Percentiles rank a stretch among this genome's conserved stretches.
phyloP scores from a whole-genome alignment of 2,888 invertebrate species.

The Drosophila ezoana region DNA sequence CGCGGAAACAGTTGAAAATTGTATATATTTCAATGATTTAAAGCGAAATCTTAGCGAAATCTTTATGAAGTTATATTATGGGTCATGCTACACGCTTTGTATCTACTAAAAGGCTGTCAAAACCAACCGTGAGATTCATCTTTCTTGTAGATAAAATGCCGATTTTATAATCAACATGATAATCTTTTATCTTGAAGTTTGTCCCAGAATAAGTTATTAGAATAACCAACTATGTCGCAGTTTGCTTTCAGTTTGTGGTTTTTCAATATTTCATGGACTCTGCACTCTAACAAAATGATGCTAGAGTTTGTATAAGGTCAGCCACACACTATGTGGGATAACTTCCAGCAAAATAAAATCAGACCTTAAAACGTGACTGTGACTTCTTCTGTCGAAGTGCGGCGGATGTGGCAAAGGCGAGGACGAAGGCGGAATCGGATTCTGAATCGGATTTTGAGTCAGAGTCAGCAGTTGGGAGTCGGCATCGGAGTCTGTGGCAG shows the following conservation, averaged over 20 bases:
- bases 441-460: conserved; percentile 9
- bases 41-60: neutral
- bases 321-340: conserved; percentile 1
- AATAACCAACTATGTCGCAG: neutral
- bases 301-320: neutral
- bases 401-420: conserved; percentile 29
- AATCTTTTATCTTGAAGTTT: neutral
- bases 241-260: neutral
- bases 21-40: neutral
- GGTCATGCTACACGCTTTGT: neutral
- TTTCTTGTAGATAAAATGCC: no score
- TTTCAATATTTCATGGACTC: conserved; percentile 23
- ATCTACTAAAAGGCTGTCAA: no score
- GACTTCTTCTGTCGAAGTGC: conserved; percentile 51
- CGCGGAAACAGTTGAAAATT: neutral
- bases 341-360: conserved; percentile 59
- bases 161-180: no score
- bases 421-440: conserved; percentile 31
- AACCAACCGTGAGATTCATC: no score
- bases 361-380: conserved; percentile 64
- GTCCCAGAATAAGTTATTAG: neutral
- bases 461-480: conserved; percentile 8
- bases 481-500: conserved; percentile 19
- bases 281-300: conserved; percentile 2
- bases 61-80: neutral